These are phyloP conservation scores for Sturmia bella DNA, from an alignment of 2,888 invertebrate genomes.

Conservation along the genomic window DNA sequence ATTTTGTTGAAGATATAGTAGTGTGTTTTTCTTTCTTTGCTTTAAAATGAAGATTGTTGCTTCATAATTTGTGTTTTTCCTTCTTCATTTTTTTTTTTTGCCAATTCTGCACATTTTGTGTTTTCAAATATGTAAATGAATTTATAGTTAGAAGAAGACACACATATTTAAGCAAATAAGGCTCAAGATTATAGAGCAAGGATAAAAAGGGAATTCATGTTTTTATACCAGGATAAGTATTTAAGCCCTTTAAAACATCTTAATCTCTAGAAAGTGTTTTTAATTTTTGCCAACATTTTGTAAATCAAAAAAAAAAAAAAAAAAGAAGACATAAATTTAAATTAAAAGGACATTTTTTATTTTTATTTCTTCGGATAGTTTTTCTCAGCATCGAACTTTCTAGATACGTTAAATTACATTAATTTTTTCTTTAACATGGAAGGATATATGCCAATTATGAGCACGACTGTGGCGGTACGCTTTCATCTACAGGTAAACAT, in stretches of 20 bases:
- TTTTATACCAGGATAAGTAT: slow-evolving; percentile 4
- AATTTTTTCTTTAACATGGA: no score
- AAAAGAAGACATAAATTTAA: no score
- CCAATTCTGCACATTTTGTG: slow-evolving; percentile 30
- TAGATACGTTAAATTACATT: no score
- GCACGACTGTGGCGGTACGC: no score
- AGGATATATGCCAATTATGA: no score
- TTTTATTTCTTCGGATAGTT: no score
- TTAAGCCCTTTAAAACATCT: slow-evolving; percentile 18
- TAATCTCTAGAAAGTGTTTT: not conserved
- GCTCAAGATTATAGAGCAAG: slow-evolving; percentile 22
- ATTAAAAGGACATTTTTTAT: no score
- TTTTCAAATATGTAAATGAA: slow-evolving; percentile 23
- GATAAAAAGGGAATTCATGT: slow-evolving; percentile 10
- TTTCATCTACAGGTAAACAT: no score
- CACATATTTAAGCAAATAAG: slow-evolving; percentile 20
- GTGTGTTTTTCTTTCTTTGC: not conserved
- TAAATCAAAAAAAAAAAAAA: no score
- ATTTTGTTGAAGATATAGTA: slow-evolving; percentile 11
- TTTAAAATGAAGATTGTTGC: slow-evolving; percentile 31
- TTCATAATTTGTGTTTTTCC: slow-evolving; percentile 29
- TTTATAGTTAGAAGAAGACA: slow-evolving; percentile 5
- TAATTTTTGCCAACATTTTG: no score
- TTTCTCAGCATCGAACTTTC: no score
- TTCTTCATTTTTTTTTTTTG: not conserved